Evolutionary conservation across 2,888 invertebrate genomes (phyloP).

Genomic region (Argyresthia goedartella): DNA sequence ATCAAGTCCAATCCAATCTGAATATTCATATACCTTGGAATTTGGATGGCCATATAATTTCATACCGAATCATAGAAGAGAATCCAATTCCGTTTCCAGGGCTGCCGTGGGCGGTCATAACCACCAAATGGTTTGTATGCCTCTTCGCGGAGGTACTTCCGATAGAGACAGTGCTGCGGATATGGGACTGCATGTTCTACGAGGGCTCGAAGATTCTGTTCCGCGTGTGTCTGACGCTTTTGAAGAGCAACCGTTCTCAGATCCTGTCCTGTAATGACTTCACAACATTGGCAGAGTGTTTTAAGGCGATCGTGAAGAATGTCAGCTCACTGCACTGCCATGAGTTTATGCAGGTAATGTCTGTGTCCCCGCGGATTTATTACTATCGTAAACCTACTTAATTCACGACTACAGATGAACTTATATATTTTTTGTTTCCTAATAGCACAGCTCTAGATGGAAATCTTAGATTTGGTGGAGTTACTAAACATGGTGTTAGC

Average conservation of each 20-base stretch:
- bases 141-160: constrained; percentile 94
- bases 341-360: constrained; percentile 84
- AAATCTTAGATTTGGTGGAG: too few relatives aligned
- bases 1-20: too few relatives aligned
- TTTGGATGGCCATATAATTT: too few relatives aligned
- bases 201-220: constrained; percentile 95
- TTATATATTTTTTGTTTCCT: too few relatives aligned
- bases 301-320: constrained; percentile 85
- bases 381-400: too few relatives aligned
- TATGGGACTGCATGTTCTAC: constrained; percentile 96
- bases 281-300: constrained; percentile 83
- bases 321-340: constrained; percentile 87
- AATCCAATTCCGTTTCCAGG: constrained; percentile 44
- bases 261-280: constrained; percentile 86
- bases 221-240: constrained; percentile 87
- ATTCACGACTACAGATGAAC: too few relatives aligned
- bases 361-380: too few relatives aligned
- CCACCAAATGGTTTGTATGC: constrained; percentile 97
- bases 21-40: too few relatives aligned
- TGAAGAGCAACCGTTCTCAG: constrained; percentile 77
- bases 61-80: too few relatives aligned
- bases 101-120: constrained; percentile 90
- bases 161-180: constrained; percentile 92
- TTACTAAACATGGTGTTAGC: too few relatives aligned
- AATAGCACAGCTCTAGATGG: too few relatives aligned